These are phyloP conservation scores for Arrhamphus sclerolepis DNA, from an alignment of 2,797 vertebrate genomes.

Conservation along the genomic window DNA sequence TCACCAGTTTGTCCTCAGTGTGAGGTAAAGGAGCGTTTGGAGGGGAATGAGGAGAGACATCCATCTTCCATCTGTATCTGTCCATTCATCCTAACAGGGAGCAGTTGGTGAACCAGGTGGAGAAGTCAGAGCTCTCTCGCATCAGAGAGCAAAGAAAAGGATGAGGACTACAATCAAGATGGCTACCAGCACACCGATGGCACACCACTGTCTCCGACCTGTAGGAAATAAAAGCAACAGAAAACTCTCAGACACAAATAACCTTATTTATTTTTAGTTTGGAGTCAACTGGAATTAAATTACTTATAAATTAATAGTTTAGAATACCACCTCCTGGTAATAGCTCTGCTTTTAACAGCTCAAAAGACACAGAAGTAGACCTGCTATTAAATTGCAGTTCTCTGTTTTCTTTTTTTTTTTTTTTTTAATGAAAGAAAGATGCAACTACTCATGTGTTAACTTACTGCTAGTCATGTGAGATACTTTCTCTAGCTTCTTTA, in stretches of 20 bases:
- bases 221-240: constrained; percentile 11
- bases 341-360: too few species aligned
- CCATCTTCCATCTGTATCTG: constrained; percentile 17
- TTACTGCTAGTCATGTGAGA: constrained; percentile 88
- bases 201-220: constrained; percentile 88
- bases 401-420: too few species aligned
- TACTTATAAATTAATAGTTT: too few species aligned
- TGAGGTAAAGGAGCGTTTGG: not conserved
- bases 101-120: constrained; percentile 2
- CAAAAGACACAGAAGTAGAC: too few species aligned
- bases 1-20: constrained; percentile 11
- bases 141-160: constrained; percentile 81
- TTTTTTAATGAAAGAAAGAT: not conserved
- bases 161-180: constrained; percentile 81
- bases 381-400: too few species aligned
- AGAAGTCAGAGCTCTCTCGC: constrained; percentile 26
- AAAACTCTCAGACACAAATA: too few species aligned
- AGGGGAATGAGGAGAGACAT: not conserved
- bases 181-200: constrained; percentile 81
- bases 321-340: too few species aligned
- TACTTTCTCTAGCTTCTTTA: constrained; percentile 88
- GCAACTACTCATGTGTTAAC: constrained; percentile 38
- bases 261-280: too few species aligned
- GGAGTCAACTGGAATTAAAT: too few species aligned
- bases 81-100: constrained; percentile 24